phyloP scores from a whole-genome alignment of 1,140 invertebrate genomes.

The Lineus longissimus region DNA sequence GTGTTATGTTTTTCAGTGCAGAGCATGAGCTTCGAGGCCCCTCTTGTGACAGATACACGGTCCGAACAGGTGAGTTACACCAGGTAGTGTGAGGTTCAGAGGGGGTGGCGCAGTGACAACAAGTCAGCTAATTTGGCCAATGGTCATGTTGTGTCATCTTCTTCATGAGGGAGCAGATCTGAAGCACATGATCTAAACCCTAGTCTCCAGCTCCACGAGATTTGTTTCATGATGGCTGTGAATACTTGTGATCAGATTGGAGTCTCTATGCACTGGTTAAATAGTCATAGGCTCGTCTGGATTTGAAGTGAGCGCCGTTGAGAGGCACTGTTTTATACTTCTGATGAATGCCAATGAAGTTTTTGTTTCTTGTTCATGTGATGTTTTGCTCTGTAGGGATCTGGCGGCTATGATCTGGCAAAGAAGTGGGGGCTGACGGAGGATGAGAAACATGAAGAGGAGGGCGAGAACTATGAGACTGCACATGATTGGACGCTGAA shows the following conservation, averaged over 20 bases:
- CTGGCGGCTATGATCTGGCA: slow-evolving; percentile 29
- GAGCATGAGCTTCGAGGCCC: slow-evolving; percentile 47
- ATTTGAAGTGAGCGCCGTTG: no score
- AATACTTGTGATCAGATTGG: no score
- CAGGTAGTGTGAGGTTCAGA: no score
- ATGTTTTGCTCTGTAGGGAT: slow-evolving; percentile 17
- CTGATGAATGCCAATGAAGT: no score
- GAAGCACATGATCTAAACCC: no score
- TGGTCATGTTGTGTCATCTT: not conserved
- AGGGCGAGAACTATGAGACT: slow-evolving; percentile 53
- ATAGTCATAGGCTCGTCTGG: no score
- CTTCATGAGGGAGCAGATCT: no score
- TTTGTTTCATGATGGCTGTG: no score
- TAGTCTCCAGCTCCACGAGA: no score
- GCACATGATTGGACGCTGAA: slow-evolving; percentile 48
- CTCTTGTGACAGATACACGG: slow-evolving; percentile 40
- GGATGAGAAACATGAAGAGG: slow-evolving; percentile 14
- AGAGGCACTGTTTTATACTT: no score
- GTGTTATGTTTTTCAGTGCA: slow-evolving; percentile 40
- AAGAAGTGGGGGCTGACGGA: slow-evolving; percentile 37
- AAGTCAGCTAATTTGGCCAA: slow-evolving; percentile 14
- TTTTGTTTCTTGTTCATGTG: no score
- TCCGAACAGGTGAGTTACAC: slow-evolving; percentile 28
- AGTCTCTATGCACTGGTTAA: no score
- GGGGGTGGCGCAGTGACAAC: not conserved